Conservation (phyloP, 1,140 invertebrate genomes). For the Sycophila sp. region DNA sequence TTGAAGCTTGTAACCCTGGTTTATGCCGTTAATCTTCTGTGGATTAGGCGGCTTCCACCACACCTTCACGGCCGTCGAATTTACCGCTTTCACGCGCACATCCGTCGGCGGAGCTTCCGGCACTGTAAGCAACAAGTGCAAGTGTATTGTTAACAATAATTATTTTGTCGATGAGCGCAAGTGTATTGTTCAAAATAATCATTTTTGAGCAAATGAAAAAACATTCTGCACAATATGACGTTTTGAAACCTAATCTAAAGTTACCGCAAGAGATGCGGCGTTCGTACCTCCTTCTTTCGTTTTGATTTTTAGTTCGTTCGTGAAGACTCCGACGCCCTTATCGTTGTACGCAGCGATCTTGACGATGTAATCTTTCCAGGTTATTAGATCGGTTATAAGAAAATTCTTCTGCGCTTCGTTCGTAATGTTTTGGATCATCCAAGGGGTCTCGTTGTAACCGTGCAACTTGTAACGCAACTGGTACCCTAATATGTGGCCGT, state of each 20-base stretch:
- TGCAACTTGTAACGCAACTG: constrained; percentile 89
- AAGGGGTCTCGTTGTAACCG: constrained; percentile 90
- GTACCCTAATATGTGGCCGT: constrained; percentile 95
- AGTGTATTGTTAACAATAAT: constrained; percentile 33
- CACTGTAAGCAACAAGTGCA: constrained; percentile 66
- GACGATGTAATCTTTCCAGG: constrained; percentile 97
- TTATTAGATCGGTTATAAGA: constrained; percentile 92
- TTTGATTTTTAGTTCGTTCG: constrained; percentile 91
- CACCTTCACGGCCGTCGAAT: constrained; percentile 87
- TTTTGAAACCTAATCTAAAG: too few species aligned
- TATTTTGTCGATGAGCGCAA: constrained; percentile 29
- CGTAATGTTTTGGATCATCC: constrained; percentile 90
- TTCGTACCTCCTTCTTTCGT: constrained; percentile 86
- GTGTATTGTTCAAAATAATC: constrained; percentile 13
- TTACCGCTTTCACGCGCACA: constrained; percentile 80
- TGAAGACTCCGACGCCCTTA: constrained; percentile 93
- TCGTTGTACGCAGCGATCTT: constrained; percentile 98
- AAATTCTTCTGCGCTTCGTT: constrained; percentile 93
- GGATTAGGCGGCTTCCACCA: constrained; percentile 94
- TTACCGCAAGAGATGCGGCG: constrained; percentile 12
- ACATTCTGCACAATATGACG: too few species aligned
- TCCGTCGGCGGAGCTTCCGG: constrained; percentile 91
- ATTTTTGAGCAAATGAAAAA: background rate
- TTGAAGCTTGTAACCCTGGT: constrained; percentile 97
- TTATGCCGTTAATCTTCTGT: constrained; percentile 98